Evolutionary conservation across 2,797 vertebrate genomes (phyloP).

Genomic region (Squalus acanthias): DNA sequence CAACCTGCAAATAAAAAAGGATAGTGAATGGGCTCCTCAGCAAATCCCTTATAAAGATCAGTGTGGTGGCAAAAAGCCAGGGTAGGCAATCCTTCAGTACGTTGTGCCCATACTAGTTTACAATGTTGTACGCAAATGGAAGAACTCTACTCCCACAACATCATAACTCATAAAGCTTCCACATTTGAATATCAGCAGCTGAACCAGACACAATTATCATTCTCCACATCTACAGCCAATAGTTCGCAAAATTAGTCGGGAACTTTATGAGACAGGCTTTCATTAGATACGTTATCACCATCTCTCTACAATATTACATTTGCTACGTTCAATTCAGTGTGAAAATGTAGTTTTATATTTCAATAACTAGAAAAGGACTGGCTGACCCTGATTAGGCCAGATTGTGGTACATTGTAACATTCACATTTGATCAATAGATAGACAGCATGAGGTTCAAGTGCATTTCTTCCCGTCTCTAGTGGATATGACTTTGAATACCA

Average conservation of each 20-base stretch:
- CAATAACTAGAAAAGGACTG: not conserved
- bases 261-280: not conserved
- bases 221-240: not conserved
- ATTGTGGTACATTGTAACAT: not conserved
- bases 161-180: not conserved
- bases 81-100: not conserved
- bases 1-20: slow-evolving; percentile 59
- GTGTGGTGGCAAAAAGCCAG: not conserved
- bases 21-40: not conserved
- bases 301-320: not conserved
- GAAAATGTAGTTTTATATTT: not conserved
- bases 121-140: not conserved
- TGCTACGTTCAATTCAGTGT: not conserved
- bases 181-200: not conserved
- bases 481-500: not conserved
- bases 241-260: not conserved
- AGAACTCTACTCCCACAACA: not conserved
- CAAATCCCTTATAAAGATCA: not conserved
- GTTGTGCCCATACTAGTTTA: not conserved
- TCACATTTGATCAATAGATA: not conserved
- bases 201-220: not conserved
- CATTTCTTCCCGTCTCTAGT: not conserved
- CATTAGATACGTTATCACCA: not conserved
- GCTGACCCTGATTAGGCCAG: not conserved
- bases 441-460: not conserved